A percentile compares a stretch with the other conserved stretches of the same genome.
Evolutionary conservation across 2,888 invertebrate genomes (phyloP).

Genomic region (Phrixothrix hirtus): DNA sequence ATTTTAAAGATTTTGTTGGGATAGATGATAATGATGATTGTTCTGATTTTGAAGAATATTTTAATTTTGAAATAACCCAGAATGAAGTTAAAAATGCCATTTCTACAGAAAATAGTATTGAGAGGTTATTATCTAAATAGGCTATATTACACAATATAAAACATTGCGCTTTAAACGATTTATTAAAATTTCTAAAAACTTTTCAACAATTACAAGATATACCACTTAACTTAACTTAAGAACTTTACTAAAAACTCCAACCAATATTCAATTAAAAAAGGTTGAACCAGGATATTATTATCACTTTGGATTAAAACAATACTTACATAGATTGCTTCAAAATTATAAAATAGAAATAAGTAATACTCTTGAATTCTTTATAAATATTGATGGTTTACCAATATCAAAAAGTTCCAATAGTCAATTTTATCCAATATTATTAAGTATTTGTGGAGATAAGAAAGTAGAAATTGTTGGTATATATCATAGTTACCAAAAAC

Average conservation of each 20-base stretch:
- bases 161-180: constrained; percentile 1
- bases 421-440: no score
- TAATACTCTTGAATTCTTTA: not conserved
- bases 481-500: no score
- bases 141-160: constrained; percentile 4
- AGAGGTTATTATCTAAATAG: not conserved
- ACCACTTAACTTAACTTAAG: no score
- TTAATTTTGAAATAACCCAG: not conserved
- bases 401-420: constrained; percentile 6
- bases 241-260: constrained; percentile 10
- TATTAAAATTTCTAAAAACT: constrained; percentile 1
- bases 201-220: no score
- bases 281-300: not conserved
- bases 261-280: not conserved
- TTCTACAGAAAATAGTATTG: not conserved
- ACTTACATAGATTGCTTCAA: not conserved
- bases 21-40: not conserved
- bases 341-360: not conserved
- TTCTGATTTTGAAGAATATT: constrained; percentile 4
- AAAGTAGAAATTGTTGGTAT: no score
- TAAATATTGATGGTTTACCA: constrained; percentile 19
- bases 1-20: no score
- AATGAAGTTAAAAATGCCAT: not conserved
- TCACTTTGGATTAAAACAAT: not conserved
- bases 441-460: no score